A percentile compares a stretch with the other conserved stretches of the same genome.
Conservation (phyloP, 2,113 vertebrate genomes). For the Cyrtonyx montezumae region DNA sequence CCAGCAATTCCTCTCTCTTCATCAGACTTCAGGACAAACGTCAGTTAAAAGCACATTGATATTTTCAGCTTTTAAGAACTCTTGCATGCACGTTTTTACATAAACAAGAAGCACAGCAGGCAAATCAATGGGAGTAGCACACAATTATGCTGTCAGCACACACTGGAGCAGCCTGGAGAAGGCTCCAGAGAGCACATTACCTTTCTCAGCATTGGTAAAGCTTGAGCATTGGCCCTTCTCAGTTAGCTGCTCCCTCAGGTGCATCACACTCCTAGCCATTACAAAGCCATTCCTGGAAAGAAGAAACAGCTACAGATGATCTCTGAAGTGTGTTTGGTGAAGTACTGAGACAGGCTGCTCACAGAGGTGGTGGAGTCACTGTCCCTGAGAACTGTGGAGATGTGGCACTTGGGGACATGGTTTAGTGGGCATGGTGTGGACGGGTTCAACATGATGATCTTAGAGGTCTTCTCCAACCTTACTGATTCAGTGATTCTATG, state of each 20-base stretch:
- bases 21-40: too few relatives aligned
- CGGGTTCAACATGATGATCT: too few relatives aligned
- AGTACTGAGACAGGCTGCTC: too few relatives aligned
- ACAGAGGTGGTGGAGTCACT: too few relatives aligned
- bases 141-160: background rate
- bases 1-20: background rate
- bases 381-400: too few relatives aligned
- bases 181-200: conserved; percentile 33
- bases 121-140: background rate
- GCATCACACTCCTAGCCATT: conserved; percentile 81
- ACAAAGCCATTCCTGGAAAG: conserved; percentile 86
- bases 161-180: accelerated
- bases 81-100: background rate
- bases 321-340: background rate
- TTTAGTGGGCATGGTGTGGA: too few relatives aligned
- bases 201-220: conserved; percentile 91
- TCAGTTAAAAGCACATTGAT: background rate
- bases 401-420: too few relatives aligned
- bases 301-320: background rate
- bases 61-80: background rate
- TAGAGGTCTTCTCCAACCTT: too few relatives aligned
- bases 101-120: accelerated
- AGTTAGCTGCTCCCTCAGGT: conserved; percentile 85
- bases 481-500: too few relatives aligned
- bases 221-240: conserved; percentile 83